phyloP scores from a whole-genome alignment of 1,140 invertebrate genomes.

The Trichonephila clavata region DNA sequence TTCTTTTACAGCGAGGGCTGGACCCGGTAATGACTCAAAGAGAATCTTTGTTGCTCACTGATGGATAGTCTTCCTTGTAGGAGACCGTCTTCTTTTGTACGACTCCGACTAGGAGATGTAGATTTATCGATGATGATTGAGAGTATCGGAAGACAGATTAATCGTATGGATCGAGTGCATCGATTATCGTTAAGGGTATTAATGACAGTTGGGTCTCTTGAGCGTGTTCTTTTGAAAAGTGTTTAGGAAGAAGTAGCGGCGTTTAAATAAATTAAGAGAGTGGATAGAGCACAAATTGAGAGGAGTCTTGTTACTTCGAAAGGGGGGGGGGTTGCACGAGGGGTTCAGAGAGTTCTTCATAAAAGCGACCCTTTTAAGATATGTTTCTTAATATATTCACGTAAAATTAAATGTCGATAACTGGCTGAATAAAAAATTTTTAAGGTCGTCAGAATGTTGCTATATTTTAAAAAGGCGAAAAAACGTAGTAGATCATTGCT shows the following conservation, averaged over 20 bases:
- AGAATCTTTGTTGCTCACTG: slow-evolving; percentile 26
- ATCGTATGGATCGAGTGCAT: slow-evolving; percentile 19
- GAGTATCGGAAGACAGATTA: slow-evolving; percentile 53
- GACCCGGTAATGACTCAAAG: slow-evolving; percentile 59
- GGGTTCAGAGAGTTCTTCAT: too few species aligned
- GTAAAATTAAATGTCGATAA: too few species aligned
- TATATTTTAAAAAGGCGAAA: too few species aligned
- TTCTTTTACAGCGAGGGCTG: slow-evolving; percentile 13
- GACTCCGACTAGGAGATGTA: background rate
- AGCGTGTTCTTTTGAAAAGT: slow-evolving; percentile 24
- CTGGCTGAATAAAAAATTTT: too few species aligned
- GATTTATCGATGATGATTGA: slow-evolving; percentile 54
- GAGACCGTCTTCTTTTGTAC: background rate
- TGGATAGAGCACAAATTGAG: slow-evolving; percentile 15
- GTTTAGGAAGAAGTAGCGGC: background rate
- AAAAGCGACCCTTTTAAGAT: too few species aligned
- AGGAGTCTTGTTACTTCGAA: background rate
- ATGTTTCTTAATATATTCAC: too few species aligned
- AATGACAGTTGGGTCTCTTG: background rate
- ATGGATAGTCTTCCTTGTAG: slow-evolving; percentile 49
- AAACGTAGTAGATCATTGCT: too few species aligned
- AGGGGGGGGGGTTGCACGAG: too few species aligned
- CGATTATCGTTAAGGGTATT: slow-evolving; percentile 34
- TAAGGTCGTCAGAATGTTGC: too few species aligned
- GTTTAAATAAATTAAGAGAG: slow-evolving; percentile 9